phyloP scores from a whole-genome alignment of 2,113 vertebrate genomes.

The Mormyrus iriodes region DNA sequence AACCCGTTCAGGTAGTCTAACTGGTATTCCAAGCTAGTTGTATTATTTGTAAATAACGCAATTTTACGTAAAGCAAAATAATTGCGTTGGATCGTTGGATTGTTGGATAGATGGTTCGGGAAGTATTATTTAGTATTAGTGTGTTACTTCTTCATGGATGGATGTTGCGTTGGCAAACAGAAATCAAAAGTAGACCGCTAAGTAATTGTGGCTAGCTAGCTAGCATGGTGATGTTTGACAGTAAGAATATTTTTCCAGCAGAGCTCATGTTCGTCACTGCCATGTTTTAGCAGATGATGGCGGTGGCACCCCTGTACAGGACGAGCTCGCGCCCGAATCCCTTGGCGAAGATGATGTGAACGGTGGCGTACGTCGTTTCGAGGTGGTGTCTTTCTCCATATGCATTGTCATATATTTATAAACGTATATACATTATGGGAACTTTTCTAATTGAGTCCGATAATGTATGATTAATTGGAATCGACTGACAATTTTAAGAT shows the following conservation, averaged over 20 bases:
- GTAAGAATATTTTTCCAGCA: background rate
- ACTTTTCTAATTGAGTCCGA: background rate
- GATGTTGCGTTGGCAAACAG: background rate
- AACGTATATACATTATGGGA: background rate
- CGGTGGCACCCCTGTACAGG: constrained; percentile 90
- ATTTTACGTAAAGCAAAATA: background rate
- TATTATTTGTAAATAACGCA: background rate
- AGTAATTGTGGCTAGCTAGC: background rate
- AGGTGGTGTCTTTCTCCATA: background rate
- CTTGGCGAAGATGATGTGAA: constrained; percentile 76
- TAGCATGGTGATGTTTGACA: background rate
- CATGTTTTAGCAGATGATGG: constrained; percentile 77
- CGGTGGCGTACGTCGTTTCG: constrained; percentile 65
- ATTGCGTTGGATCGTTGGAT: background rate
- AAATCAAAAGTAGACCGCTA: background rate
- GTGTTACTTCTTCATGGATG: background rate
- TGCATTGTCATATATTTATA: background rate
- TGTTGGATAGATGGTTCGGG: background rate
- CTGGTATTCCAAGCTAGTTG: background rate
- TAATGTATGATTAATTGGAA: background rate
- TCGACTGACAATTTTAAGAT: background rate
- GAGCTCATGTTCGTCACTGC: background rate
- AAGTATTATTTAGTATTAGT: background rate
- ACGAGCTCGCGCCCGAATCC: constrained; percentile 81
- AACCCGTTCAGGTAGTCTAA: constrained; percentile 49